These are phyloP conservation scores for Pygmarrhopalites habei DNA, from an alignment of 1,140 invertebrate genomes.

Conservation along the genomic window DNA sequence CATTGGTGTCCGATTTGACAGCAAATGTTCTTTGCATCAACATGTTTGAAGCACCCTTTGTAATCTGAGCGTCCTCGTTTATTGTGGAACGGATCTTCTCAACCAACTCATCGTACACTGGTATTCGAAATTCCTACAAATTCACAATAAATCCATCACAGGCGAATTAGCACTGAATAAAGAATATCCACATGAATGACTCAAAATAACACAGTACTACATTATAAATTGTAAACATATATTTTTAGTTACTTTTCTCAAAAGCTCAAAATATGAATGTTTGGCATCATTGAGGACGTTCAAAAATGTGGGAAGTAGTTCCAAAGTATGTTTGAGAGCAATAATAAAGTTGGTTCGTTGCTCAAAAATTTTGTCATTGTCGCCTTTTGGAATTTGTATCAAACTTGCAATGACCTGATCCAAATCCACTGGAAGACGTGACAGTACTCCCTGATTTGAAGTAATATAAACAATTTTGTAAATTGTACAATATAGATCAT, in stretches of 20 bases:
- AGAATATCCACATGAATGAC: no score
- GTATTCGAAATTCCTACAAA: constrained; percentile 45
- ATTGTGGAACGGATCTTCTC: constrained; percentile 60
- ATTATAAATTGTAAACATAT: no score
- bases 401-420: constrained; percentile 56
- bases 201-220: no score
- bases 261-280: constrained; percentile 54
- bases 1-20: constrained; percentile 65
- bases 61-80: constrained; percentile 60
- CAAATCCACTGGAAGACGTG: constrained; percentile 51
- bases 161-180: not conserved
- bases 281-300: constrained; percentile 52
- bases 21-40: constrained; percentile 74
- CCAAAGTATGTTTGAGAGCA: constrained; percentile 67
- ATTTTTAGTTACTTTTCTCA: constrained; percentile 59
- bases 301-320: constrained; percentile 58
- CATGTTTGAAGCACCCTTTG: constrained; percentile 59
- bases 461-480: no score
- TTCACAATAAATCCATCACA: not conserved
- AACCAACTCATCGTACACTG: constrained; percentile 52
- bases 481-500: no score
- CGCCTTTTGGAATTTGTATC: constrained; percentile 46
- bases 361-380: constrained; percentile 53
- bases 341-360: constrained; percentile 71
- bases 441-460: constrained; percentile 46